phyloP scores from a whole-genome alignment of 2,888 invertebrate species.

The Atrina japonica region DNA sequence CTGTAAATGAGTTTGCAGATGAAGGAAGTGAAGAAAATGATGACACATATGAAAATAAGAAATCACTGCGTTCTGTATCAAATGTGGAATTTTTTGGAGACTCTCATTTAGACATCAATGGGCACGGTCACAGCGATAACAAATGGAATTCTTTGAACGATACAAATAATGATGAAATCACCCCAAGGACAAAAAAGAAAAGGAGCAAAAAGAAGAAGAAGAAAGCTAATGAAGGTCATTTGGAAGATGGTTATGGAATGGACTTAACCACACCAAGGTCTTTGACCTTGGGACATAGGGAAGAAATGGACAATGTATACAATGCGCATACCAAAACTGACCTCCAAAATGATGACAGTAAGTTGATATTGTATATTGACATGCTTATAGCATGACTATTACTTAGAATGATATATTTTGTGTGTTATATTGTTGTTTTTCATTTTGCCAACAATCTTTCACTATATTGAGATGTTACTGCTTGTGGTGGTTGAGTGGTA shows the following conservation, averaged over 20 bases:
- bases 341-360: too few relatives aligned
- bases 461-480: too few relatives aligned
- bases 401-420: too few relatives aligned
- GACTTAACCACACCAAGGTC: constrained; percentile 36
- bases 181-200: constrained; percentile 33
- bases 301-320: background rate
- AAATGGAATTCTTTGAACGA: background rate
- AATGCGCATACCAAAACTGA: too few relatives aligned
- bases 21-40: constrained; percentile 23
- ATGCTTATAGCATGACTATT: too few relatives aligned
- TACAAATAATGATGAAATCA: constrained; percentile 17
- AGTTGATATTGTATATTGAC: too few relatives aligned
- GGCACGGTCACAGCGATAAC: background rate
- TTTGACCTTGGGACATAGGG: constrained; percentile 3
- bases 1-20: constrained; percentile 32
- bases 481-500: too few relatives aligned
- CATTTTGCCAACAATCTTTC: too few relatives aligned
- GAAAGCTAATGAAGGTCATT: too few relatives aligned
- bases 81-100: constrained; percentile 45
- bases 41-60: constrained; percentile 22
- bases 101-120: background rate
- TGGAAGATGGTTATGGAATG: constrained; percentile 21
- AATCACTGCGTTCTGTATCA: constrained; percentile 47
- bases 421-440: too few relatives aligned
- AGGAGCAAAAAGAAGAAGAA: constrained; percentile 36